Conservation (phyloP, 2,888 invertebrate species). For the Amaurobius ferox region DNA sequence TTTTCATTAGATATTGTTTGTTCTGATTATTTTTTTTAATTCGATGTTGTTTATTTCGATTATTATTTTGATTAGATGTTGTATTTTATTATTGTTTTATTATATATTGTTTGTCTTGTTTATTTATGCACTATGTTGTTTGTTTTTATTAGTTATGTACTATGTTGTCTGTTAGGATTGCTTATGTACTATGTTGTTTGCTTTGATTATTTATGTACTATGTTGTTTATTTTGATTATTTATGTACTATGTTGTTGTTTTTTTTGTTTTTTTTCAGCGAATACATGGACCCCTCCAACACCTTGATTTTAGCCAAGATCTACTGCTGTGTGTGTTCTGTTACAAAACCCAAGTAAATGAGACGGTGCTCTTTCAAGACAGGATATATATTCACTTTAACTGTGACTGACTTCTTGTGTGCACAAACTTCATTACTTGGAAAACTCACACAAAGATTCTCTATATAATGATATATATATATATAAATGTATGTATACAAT, state of each 20-base stretch:
- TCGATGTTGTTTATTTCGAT: no score
- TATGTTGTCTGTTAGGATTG: no score
- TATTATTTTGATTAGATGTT: no score
- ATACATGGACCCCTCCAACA: conserved; percentile 45
- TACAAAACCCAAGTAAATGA: conserved; percentile 45
- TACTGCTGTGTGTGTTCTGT: conserved; percentile 29
- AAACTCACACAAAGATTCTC: not conserved
- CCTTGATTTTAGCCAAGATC: conserved; percentile 34
- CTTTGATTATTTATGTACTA: no score
- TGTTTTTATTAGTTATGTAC: no score
- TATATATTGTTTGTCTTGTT: no score
- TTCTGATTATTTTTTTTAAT: no score
- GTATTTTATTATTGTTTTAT: no score
- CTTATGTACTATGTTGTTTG: no score
- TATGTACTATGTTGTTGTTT: not conserved
- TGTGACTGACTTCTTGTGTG: not conserved
- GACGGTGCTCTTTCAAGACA: conserved; percentile 58
- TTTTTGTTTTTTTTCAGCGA: conserved; percentile 37
- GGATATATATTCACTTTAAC: conserved; percentile 20
- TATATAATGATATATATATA: conserved; percentile 5
- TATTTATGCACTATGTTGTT: no score
- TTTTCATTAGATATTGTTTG: no score
- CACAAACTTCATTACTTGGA: not conserved
- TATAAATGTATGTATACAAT: conserved; percentile 24
- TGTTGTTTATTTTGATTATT: not conserved